Base-by-base conservation (phyloP, 2,888 invertebrate species). In the Keiferia lycopersicella region DNA sequence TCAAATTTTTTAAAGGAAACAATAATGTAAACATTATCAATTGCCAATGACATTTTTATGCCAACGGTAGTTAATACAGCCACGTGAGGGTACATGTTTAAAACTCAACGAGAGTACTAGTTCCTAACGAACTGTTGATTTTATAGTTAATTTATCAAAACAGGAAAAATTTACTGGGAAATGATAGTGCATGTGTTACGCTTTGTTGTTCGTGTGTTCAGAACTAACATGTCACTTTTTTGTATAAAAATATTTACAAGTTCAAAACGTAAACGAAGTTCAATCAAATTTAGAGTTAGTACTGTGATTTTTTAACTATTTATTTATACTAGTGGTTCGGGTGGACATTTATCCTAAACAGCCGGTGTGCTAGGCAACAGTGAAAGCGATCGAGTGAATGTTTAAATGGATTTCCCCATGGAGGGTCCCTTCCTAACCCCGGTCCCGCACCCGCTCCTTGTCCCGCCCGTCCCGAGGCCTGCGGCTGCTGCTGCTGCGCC, bases 171-270 rank as follows among this genome's bases (percentile, higher is more conserved):
- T 63, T 18, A 14, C 41, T 50, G 14, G 67, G 74, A 74, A 69
- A 87, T 87, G 83, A 79, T 86, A 82, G 78, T 87, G 91, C 90
- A 88, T 89, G 90, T 82, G 66, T 78, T 86, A 68, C 76, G 74
- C 69, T 77, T 82, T 69, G 70, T 87, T 75, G 77, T 84, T 78
- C 78, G 84, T 82, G 77, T 81, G 72, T 75, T 84, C 69, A 81
- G 81, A 72, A 72, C 72, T 82, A 87, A 85, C 70, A 86, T 88
- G 84, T 83, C 74, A 69, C 72, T 84, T 66, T 80, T 87, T 65
- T 85, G 84, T 77, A 70, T 84, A 61, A 86, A 86, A 72, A 73
- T 87, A 72, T 86, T 84, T 72, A 74, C 79, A 63, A 80, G 74
- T 67, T 66, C 75, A 61, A 83, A 79, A 77, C 75, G 74, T 70